Conservation (phyloP, 2,113 vertebrate species). For the Leptosomus discolor region DNA sequence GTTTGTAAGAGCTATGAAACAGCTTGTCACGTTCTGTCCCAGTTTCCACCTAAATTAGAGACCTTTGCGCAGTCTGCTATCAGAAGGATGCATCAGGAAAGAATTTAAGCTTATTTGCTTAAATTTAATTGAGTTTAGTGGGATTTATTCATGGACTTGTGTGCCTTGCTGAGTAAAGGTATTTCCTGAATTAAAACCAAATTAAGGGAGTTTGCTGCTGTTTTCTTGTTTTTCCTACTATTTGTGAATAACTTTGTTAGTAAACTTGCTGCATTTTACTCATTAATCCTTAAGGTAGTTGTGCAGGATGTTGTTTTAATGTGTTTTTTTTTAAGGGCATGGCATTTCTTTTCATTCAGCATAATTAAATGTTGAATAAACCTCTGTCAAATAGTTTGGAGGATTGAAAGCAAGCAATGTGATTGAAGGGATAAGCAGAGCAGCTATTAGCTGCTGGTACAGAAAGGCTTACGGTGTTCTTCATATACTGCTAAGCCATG, state of each 20-base stretch:
- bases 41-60: neutral
- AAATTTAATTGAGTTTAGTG: neutral
- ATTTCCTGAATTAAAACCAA: neutral
- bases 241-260: neutral
- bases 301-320: neutral
- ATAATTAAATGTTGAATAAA: neutral
- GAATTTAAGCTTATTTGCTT: neutral
- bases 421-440: neutral
- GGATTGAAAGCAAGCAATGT: neutral
- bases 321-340: neutral
- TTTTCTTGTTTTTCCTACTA: neutral
- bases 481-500: neutral
- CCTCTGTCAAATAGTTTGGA: neutral
- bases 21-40: neutral
- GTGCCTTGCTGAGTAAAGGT: neutral
- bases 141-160: neutral
- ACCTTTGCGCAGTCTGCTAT: neutral
- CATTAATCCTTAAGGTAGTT: neutral
- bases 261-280: neutral
- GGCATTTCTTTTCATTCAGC: neutral
- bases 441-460: neutral
- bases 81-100: neutral
- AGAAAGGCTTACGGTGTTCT: neutral
- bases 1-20: neutral
- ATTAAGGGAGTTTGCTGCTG: neutral